These are phyloP conservation scores for Drosophila rubida DNA, from an alignment of 2,888 invertebrate genomes.

Conservation along the genomic window DNA sequence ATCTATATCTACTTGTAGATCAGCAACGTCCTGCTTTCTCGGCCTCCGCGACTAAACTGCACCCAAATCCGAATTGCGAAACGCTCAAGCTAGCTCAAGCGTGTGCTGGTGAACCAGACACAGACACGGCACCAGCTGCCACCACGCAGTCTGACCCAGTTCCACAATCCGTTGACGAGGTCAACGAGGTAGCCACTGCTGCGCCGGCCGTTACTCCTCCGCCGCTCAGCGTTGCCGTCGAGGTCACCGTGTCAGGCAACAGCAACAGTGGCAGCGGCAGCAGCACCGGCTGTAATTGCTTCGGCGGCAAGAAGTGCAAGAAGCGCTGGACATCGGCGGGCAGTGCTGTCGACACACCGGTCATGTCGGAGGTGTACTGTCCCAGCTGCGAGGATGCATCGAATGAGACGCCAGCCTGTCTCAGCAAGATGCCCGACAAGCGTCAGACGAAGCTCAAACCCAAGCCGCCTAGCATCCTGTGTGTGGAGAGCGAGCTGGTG, in stretches of 20 bases:
- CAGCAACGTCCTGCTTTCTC: slow-evolving; percentile 86
- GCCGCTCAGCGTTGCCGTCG: slow-evolving; percentile 60
- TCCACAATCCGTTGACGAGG: not conserved
- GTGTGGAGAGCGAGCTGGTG: slow-evolving; percentile 84
- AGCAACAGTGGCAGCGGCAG: slow-evolving; percentile 36
- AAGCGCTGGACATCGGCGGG: slow-evolving; percentile 80
- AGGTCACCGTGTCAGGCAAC: slow-evolving; percentile 52
- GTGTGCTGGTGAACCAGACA: slow-evolving; percentile 37
- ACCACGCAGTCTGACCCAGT: slow-evolving; percentile 16
- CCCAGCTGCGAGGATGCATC: slow-evolving; percentile 84
- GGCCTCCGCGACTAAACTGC: slow-evolving; percentile 84
- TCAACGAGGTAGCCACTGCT: slow-evolving; percentile 29
- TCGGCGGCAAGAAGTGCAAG: slow-evolving; percentile 82
- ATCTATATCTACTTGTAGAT: slow-evolving; percentile 85
- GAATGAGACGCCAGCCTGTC: slow-evolving; percentile 86
- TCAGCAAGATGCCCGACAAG: slow-evolving; percentile 84
- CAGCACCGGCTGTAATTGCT: slow-evolving; percentile 84
- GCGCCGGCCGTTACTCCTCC: slow-evolving; percentile 56
- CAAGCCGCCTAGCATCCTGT: slow-evolving; percentile 82
- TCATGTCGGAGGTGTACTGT: slow-evolving; percentile 88
- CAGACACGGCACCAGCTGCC: slow-evolving; percentile 38
- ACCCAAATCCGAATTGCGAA: slow-evolving; percentile 80
- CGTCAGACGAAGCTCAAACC: slow-evolving; percentile 75
- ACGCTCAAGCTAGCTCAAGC: slow-evolving; percentile 48
- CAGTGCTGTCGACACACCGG: slow-evolving; percentile 77